Base-by-base conservation (phyloP, 2,888 invertebrate species). In the Alcis repandata region DNA sequence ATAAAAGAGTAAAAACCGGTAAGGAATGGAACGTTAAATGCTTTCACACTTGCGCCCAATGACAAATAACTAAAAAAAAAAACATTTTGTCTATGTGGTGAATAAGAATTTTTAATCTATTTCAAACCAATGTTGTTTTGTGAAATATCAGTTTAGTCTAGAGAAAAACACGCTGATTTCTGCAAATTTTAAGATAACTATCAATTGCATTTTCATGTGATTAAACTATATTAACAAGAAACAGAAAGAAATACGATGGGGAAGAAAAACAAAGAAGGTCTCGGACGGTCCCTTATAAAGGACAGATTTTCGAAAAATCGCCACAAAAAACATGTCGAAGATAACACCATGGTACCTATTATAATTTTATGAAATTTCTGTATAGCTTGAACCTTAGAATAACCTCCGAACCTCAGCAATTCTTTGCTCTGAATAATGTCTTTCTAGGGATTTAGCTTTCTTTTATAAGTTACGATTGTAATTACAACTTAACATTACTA, bases 261-360 rank as follows among this genome's bases (percentile, higher is more conserved):
- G 13, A 97, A 96, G 84, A 97, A 96, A 83, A 94, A 94, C 76
- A 96, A 96, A 87, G 88, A 92, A 59, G 87, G 88, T 38, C 91
- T 96, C 51, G 97, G 96, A 0, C 94, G 97, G 63, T 92, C 96
- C 0, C 91, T 97, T 43, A 96, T 97, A 41, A 97, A 96, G 82
- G 96, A 97, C 80, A 94, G 97, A 75, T 97, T 97, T 83, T 95
- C 96, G 0, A 94, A 95, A 68, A 94, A 94, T 54, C 94, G 94
- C 46, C 93, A 94, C 53, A 94, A 94, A 73, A 95, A 95, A 88
- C 95, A 94, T 90, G 95, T 95, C 49, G 95, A 95, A 80, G 95
- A 96, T 79, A 95, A 95, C 74, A 96, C 96, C 7, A 95, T 97
- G 96, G 97, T 97, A 93, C 10, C 2, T 72, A 68, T 58, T 59